Conservation (phyloP, 2,797 vertebrate species). For the Sebastes hubbsi region DNA sequence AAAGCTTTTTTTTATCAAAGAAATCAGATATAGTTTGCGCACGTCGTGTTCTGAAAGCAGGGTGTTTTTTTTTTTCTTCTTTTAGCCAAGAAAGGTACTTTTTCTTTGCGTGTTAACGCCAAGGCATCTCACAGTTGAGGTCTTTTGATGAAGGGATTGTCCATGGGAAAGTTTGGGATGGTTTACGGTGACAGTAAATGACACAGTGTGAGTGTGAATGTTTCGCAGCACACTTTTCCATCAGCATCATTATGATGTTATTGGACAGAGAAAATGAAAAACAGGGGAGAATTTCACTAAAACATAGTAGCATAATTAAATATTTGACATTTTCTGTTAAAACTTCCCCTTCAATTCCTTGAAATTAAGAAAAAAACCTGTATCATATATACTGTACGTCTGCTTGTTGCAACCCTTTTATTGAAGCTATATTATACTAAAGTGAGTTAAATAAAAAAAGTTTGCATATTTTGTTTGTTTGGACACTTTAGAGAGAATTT, state of each 20-base stretch:
- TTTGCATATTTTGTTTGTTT: neutral
- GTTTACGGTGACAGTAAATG: constrained; percentile 41
- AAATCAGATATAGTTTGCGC: constrained; percentile 9
- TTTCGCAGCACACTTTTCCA: neutral
- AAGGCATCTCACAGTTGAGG: neutral
- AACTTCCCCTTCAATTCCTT: neutral
- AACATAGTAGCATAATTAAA: neutral
- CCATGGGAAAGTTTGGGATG: constrained; percentile 50
- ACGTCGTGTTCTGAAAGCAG: constrained; percentile 3
- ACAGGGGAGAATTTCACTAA: neutral
- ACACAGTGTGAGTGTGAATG: neutral
- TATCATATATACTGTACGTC: neutral
- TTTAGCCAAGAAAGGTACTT: constrained; percentile 28
- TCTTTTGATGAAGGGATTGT: constrained; percentile 49
- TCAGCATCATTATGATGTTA: neutral
- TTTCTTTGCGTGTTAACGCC: neutral
- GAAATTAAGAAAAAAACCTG: neutral
- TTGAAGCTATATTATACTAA: neutral
- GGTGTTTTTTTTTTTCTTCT: neutral
- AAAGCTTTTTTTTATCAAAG: neutral
- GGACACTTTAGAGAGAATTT: neutral
- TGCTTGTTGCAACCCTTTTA: neutral
- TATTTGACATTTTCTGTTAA: neutral
- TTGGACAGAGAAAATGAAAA: neutral
- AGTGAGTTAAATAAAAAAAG: neutral